Conservation (phyloP, 2,888 invertebrate genomes). For the Escarpia spicata region DNA sequence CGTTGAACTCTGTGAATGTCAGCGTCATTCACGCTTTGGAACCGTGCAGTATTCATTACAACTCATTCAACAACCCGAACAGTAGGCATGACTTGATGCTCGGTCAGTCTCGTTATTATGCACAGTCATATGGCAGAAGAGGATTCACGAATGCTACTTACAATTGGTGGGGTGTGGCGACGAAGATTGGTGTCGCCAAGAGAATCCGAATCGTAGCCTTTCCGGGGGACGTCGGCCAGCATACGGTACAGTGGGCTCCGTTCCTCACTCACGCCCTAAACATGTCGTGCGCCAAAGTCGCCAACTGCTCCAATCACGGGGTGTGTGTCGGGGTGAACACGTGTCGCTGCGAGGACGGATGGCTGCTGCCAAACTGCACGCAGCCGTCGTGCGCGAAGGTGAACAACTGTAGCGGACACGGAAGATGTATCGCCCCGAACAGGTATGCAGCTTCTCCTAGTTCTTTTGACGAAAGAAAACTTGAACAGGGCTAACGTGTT, state of each 20-base stretch:
- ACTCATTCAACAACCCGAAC: not conserved
- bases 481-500: not conserved
- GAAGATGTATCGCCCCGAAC: constrained; percentile 33
- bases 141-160: not conserved
- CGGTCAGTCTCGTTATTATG: not conserved
- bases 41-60: not conserved
- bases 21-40: not conserved
- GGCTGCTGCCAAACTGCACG: constrained; percentile 37
- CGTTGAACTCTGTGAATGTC: not conserved
- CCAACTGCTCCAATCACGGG: constrained; percentile 34
- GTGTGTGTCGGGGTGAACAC: constrained; percentile 42
- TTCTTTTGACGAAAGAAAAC: not conserved
- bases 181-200: not conserved
- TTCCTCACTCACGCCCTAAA: constrained; percentile 17
- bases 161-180: not conserved
- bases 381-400: constrained; percentile 36
- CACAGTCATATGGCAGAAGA: not conserved
- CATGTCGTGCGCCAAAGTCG: constrained; percentile 24
- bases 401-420: constrained; percentile 32
- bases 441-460: constrained; percentile 14
- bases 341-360: constrained; percentile 43
- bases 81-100: not conserved
- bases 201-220: not conserved
- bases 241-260: constrained; percentile 22
- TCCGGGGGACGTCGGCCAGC: not conserved